Evolutionary conservation across 2,888 invertebrate species (phyloP).

Genomic region (Drosophila meridiana): DNA sequence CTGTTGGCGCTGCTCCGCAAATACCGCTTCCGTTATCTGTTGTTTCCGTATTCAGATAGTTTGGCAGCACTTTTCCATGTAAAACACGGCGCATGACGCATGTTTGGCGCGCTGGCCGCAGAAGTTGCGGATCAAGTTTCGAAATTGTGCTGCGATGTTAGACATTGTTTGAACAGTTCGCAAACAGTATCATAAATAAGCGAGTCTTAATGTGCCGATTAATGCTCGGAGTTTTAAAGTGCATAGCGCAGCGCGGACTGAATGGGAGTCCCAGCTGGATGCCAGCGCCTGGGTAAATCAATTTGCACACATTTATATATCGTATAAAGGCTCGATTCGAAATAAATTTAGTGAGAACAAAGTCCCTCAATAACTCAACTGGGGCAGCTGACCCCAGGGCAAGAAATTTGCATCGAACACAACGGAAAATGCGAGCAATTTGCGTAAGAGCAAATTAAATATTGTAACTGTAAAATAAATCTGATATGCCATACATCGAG

Average conservation of each 20-base stretch:
- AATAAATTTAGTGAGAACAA: slow-evolving; percentile 45
- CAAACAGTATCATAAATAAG: slow-evolving; percentile 48
- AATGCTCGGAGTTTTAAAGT: background rate
- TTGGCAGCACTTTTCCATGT: slow-evolving; percentile 46
- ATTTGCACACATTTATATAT: slow-evolving; percentile 40
- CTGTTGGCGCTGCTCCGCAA: slow-evolving; percentile 28
- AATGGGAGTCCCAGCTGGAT: slow-evolving; percentile 31
- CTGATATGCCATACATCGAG: slow-evolving; percentile 63
- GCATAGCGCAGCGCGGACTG: background rate
- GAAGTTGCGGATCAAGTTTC: slow-evolving; percentile 26
- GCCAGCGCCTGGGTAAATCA: slow-evolving; percentile 31
- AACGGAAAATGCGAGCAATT: slow-evolving; percentile 67
- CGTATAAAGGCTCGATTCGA: slow-evolving; percentile 33
- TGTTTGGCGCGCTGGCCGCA: slow-evolving; percentile 27
- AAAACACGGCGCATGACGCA: slow-evolving; percentile 45
- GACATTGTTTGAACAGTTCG: slow-evolving; percentile 40
- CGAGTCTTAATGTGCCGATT: slow-evolving; percentile 20
- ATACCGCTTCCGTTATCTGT: slow-evolving; percentile 25
- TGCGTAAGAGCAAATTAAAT: slow-evolving; percentile 77
- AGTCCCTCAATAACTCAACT: slow-evolving; percentile 39
- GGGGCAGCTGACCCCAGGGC: slow-evolving; percentile 24
- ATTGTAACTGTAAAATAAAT: slow-evolving; percentile 76
- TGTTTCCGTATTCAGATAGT: slow-evolving; percentile 42
- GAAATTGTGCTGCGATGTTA: slow-evolving; percentile 17
- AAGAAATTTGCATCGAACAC: slow-evolving; percentile 56